Base-by-base conservation (phyloP, 2,113 vertebrate species). In the Lepus timidus region DNA sequence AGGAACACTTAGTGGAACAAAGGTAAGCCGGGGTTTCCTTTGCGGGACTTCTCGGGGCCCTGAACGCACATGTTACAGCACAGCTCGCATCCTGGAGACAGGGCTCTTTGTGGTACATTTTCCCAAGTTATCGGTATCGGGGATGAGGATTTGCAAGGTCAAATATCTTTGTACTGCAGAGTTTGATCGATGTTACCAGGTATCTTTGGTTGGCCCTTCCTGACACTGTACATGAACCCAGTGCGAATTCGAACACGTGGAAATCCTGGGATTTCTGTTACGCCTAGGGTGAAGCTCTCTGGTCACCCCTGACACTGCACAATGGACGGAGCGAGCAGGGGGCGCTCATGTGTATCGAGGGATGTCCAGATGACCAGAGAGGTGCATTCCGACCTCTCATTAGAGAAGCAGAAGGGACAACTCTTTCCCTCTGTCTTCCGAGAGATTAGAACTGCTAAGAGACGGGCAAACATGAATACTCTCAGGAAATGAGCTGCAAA, bases 331-430 rank as follows among this genome's bases (percentile, higher is more conserved):
- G 44, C 31, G 13, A n/a, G 6, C 33, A 71, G 25, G 6, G 44
- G 9, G 17, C 12, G 20, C 4, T 64, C 7, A 3, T 2, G 27
- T 19, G 19, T 14, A 17, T 16, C 29, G 17, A 65, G 90, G 22
- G 39, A 67, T 25, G 39, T 2, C 44, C 62, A 9, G 7, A 44
- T 17, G 49, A 85, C 31, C 33, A 68, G 14, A 89, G 22, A 29
- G 4, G 51, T 39, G 8, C 49, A 71, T 89, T 85, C 17, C 51
- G 68, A 68, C 25, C 16, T 44, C 58, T 13, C 3, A 61, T 33
- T 61, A 62, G 13, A 92, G 90, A 94, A 88, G 82, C 27, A 61
- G 88, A 83, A 92, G 76, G 1, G 22, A 44, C 29, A 71, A 67
- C 71, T 65, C 23, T 80, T 64, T 58, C 49, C 62, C 52, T 91